These are phyloP conservation scores for Cepaea nemoralis DNA, from an alignment of 1,140 invertebrate species.

Conservation along the genomic window DNA sequence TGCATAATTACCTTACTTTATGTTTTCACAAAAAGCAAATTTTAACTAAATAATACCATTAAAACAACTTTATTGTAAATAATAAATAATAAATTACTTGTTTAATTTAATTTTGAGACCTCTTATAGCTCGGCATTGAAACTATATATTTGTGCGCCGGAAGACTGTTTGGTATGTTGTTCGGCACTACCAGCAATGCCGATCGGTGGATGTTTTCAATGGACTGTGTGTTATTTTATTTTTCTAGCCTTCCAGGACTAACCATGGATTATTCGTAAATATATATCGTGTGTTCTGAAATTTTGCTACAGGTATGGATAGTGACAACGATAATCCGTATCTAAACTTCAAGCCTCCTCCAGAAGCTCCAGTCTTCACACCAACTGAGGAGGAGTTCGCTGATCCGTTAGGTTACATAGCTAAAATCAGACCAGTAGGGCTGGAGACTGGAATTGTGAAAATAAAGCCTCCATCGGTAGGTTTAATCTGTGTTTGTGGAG, in stretches of 20 bases:
- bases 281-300: constrained; percentile 11
- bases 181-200: constrained; percentile 48
- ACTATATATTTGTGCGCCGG: constrained; percentile 44
- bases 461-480: constrained; percentile 85
- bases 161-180: constrained; percentile 47
- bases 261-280: not conserved
- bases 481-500: constrained; percentile 33
- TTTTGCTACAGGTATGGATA: not conserved
- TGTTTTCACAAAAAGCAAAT: not conserved
- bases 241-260: constrained; percentile 17
- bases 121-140: not conserved
- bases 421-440: constrained; percentile 85
- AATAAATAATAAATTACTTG: not conserved
- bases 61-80: not conserved
- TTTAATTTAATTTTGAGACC: not conserved
- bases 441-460: constrained; percentile 89
- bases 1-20: constrained; percentile 27
- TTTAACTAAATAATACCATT: not conserved
- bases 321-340: constrained; percentile 54
- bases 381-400: constrained; percentile 88
- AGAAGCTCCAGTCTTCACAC: constrained; percentile 88
- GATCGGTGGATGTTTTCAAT: constrained; percentile 43
- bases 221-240: constrained; percentile 43
- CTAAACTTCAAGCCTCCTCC: constrained; percentile 73
- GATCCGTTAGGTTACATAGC: constrained; percentile 93